Base-by-base conservation (phyloP, 2,797 vertebrate species). In the Myioborus melanocephalus region DNA sequence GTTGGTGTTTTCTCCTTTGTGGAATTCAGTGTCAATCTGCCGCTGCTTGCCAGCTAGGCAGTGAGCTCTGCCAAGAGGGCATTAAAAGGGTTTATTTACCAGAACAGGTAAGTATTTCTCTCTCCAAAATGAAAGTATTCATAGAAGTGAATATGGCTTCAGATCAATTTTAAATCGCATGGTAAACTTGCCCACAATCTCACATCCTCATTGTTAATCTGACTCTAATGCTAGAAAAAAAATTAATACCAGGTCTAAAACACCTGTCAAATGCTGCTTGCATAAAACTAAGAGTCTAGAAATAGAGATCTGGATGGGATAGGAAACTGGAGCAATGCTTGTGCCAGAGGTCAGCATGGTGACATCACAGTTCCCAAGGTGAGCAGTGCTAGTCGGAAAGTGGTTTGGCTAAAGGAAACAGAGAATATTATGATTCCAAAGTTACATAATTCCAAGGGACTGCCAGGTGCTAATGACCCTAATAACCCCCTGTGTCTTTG, bases 11-110 rank as follows among this genome's bases (percentile, higher is more conserved):
- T 91, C 59, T 95, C 75, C 91, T 89, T 57, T 63, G 92, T 95
- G 97, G 95, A 95, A 97, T 97, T 96, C 83, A 65, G 92, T 93
- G 93, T 94, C 96, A 96, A 91, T 97, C 95, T 95, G 85, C 75
- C 83, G 93, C 94, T 94, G 76, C 53, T 93, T 96, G 94, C 95
- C 97, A 92, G 55, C 43, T 63, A 49, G 66, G 77, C 94, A 84
- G 43, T 32, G 41, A 88, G n/a, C 52, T 73, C 59, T 93, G 95
- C 95, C 95, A 96, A 94, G 66, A 88, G 26, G 18, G 55, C 0
- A 1, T 96, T 96, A 84, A 90, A 86, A 69, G 46, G 26, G 21
- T 16, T 91, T 89, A 68, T 91, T 96, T 95, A 72, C 77, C 60
- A 87, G 83, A 94, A 68, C 83, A 96, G 95, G 95, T 97, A 96